phyloP scores from a whole-genome alignment of 2,797 vertebrate species.

The Danio choprae region DNA sequence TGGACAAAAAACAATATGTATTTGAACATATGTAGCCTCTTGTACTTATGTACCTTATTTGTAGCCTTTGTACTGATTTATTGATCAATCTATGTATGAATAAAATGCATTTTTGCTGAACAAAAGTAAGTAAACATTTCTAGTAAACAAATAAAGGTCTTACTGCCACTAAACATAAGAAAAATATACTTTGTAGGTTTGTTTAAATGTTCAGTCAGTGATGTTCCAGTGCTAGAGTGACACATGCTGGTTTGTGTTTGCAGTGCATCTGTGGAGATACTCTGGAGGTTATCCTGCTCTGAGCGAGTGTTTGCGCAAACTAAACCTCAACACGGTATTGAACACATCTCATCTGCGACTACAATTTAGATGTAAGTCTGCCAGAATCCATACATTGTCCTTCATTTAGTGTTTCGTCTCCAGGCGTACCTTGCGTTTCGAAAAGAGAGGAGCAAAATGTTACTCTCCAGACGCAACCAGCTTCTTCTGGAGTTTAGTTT shows the following conservation, averaged over 20 bases:
- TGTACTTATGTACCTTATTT: too few species aligned
- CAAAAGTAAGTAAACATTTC: too few species aligned
- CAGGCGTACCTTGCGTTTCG: slow-evolving; percentile 92
- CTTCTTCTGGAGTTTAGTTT: slow-evolving; percentile 97
- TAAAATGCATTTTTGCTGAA: too few species aligned
- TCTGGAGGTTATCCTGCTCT: slow-evolving; percentile 92
- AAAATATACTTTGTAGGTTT: background rate
- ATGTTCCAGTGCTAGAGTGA: slow-evolving; percentile 30
- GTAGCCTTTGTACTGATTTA: too few species aligned
- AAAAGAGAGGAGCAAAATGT: slow-evolving; percentile 90
- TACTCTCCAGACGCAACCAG: slow-evolving; percentile 91
- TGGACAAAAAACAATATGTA: too few species aligned
- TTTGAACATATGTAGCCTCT: too few species aligned
- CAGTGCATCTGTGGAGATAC: slow-evolving; percentile 96
- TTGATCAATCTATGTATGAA: too few species aligned
- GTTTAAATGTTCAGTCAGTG: background rate
- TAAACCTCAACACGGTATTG: slow-evolving; percentile 86
- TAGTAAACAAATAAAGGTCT: too few species aligned
- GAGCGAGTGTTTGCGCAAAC: slow-evolving; percentile 88
- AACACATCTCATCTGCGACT: background rate
- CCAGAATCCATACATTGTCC: background rate
- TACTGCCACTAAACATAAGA: too few species aligned
- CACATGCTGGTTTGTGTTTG: slow-evolving; percentile 53
- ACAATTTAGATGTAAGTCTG: background rate
- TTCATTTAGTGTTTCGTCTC: background rate